Conservation (phyloP, 2,113 vertebrate genomes). For the Crocuta crocuta region DNA sequence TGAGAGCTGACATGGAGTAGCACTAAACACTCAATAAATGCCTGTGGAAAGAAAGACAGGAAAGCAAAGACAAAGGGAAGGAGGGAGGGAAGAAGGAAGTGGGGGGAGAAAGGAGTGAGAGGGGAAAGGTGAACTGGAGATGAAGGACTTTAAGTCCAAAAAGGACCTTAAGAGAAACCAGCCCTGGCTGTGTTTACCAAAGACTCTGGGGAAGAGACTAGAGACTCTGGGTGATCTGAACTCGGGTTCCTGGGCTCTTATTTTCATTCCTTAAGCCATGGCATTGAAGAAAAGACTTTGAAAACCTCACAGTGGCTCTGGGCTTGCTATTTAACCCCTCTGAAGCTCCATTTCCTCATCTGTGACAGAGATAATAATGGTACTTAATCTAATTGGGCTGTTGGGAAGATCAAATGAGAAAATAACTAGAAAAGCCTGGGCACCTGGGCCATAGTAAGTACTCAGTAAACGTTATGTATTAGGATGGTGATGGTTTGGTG, state of each 20-base stretch:
- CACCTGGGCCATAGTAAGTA: not conserved
- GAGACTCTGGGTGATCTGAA: not conserved
- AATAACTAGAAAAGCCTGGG: not conserved
- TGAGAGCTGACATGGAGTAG: not conserved
- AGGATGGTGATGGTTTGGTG: not conserved
- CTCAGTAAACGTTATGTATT: not conserved
- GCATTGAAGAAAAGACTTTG: not conserved
- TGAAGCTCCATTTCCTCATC: not conserved
- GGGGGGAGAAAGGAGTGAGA: not conserved
- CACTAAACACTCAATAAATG: not conserved
- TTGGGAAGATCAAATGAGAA: constrained; percentile 6
- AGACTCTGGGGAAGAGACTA: not conserved
- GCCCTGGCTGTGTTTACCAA: not conserved
- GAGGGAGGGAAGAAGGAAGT: not conserved
- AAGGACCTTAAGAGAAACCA: not conserved
- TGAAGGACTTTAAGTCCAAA: too few relatives aligned
- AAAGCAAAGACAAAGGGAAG: not conserved
- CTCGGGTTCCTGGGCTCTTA: not conserved
- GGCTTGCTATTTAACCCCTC: not conserved
- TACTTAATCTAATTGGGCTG: constrained; percentile 15
- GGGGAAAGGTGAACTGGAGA: not conserved
- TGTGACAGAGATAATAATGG: not conserved
- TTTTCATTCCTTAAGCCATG: not conserved
- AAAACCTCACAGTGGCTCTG: not conserved
- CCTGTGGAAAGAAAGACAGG: not conserved